These are phyloP conservation scores for Atrichornis clamosus DNA, from an alignment of 2,113 vertebrate species.

Conservation along the genomic window DNA sequence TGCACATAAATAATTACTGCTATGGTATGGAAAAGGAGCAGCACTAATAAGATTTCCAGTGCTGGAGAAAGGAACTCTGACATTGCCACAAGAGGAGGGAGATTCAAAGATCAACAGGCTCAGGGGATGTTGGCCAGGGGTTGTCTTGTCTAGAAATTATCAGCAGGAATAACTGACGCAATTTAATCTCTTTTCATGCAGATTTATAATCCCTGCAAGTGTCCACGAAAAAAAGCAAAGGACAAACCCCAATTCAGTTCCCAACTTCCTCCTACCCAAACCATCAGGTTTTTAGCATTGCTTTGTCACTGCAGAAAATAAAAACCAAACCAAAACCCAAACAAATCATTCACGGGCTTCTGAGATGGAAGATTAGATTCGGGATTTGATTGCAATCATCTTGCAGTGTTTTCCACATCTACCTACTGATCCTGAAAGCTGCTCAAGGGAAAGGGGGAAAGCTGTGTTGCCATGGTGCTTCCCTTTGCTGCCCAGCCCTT, in stretches of 20 bases:
- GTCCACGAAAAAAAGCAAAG: background rate
- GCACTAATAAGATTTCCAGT: background rate
- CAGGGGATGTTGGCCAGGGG: background rate
- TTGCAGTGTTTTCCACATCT: background rate
- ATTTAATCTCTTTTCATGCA: background rate
- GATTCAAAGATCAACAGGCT: background rate
- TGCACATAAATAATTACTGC: background rate
- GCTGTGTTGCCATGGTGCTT: background rate
- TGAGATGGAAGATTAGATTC: background rate
- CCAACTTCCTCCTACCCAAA: background rate
- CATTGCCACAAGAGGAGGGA: background rate
- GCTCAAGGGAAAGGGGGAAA: background rate
- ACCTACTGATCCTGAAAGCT: background rate
- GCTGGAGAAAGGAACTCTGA: background rate
- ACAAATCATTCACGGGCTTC: background rate
- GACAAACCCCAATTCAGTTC: background rate
- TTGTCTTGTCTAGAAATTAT: background rate
- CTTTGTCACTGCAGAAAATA: background rate
- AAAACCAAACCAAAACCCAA: background rate
- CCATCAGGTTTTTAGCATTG: background rate
- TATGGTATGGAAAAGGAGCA: rapidly evolving
- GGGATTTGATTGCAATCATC: background rate
- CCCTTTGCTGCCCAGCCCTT: background rate
- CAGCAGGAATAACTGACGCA: background rate
- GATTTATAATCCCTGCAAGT: background rate